phyloP scores from a whole-genome alignment of 2,888 invertebrate genomes.

The Lysandra bellargus region DNA sequence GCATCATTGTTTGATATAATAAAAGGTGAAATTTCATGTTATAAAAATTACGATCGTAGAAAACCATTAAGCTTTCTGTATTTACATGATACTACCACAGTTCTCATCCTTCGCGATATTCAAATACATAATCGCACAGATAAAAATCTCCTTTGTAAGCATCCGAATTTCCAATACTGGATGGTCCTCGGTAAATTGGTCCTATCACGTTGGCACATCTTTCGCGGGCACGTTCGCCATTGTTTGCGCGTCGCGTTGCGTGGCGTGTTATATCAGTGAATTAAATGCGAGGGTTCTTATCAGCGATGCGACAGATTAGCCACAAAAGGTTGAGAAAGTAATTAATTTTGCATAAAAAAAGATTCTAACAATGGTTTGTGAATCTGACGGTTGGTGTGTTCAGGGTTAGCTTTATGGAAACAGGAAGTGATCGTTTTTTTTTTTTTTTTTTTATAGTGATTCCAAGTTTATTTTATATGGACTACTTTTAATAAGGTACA shows the following conservation, averaged over 20 bases:
- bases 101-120: not conserved
- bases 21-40: too few relatives aligned
- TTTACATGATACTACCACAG: too few relatives aligned
- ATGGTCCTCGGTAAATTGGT: constrained; percentile 23
- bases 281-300: constrained; percentile 13
- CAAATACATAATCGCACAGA: constrained; percentile 14
- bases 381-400: not conserved
- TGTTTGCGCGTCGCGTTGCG: constrained; percentile 35
- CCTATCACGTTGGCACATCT: constrained; percentile 19
- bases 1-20: too few relatives aligned
- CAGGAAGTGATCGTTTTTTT: too few relatives aligned
- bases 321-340: not conserved
- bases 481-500: too few relatives aligned
- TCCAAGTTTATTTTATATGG: too few relatives aligned
- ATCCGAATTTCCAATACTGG: constrained; percentile 21
- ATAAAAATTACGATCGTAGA: too few relatives aligned
- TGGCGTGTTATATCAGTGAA: constrained; percentile 11
- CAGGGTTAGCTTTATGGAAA: too few relatives aligned
- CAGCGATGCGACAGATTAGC: constrained; percentile 9
- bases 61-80: too few relatives aligned
- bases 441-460: too few relatives aligned
- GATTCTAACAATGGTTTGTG: not conserved
- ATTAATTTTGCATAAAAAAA: not conserved
- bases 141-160: constrained; percentile 20
- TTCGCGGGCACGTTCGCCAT: constrained; percentile 37